phyloP scores from a whole-genome alignment of 2,113 vertebrate genomes.

The Xenopus tropicalis region DNA sequence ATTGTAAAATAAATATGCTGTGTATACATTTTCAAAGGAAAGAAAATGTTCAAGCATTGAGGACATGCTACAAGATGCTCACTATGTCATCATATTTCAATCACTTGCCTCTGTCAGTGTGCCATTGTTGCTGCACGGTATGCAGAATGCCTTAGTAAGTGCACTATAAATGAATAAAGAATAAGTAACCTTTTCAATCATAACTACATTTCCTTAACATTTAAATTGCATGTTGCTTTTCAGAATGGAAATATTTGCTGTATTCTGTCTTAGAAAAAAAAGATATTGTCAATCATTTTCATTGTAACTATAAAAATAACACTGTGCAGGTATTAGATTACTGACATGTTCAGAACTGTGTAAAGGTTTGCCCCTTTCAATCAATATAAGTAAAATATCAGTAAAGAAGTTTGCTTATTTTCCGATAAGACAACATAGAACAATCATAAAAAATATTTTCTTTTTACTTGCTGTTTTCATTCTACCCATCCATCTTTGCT shows the following conservation, averaged over 20 bases:
- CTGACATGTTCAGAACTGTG: neutral
- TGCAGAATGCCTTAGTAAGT: constrained; percentile 3
- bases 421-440: no score
- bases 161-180: constrained; percentile 2
- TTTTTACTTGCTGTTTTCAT: no score
- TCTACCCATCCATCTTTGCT: no score
- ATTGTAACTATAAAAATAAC: constrained; percentile 10
- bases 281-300: constrained; percentile 26
- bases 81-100: neutral
- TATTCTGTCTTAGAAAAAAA: constrained; percentile 9
- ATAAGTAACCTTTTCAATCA: constrained; percentile 14
- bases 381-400: neutral
- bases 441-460: no score
- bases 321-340: constrained; percentile 3
- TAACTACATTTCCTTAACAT: constrained; percentile 8
- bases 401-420: no score
- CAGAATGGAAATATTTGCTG: constrained; percentile 8
- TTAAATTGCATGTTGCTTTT: constrained; percentile 18
- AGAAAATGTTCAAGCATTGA: neutral
- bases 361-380: neutral
- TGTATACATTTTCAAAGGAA: no score
- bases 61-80: neutral
- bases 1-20: no score
- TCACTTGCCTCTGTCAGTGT: neutral
- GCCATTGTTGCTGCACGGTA: neutral